A percentile compares a stretch with the other conserved stretches of the same genome.
Evolutionary conservation across 2,888 invertebrate genomes (phyloP).

Genomic region (Fabriciana adippe): DNA sequence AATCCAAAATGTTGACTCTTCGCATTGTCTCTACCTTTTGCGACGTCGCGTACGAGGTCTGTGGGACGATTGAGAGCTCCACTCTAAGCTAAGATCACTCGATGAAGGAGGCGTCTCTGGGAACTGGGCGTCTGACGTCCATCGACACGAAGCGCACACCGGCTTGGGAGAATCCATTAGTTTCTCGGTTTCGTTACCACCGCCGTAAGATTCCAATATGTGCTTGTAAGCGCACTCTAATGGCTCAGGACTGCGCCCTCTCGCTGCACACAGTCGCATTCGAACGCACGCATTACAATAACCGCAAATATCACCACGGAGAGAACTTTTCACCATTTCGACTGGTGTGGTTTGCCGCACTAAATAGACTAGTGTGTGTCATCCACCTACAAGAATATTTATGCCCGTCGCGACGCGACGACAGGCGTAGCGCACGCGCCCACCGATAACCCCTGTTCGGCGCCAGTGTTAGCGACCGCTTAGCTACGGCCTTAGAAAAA

Average conservation of each 20-base stretch:
- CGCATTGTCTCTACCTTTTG: slow-evolving; percentile 60
- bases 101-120: slow-evolving; percentile 73
- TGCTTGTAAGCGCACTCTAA: slow-evolving; percentile 78
- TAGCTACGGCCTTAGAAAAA: slow-evolving; percentile 43
- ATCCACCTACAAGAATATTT: slow-evolving; percentile 59
- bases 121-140: slow-evolving; percentile 78
- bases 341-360: slow-evolving; percentile 50
- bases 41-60: slow-evolving; percentile 64
- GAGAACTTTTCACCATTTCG: slow-evolving; percentile 66
- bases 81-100: slow-evolving; percentile 73
- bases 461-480: slow-evolving; percentile 61
- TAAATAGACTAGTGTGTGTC: slow-evolving; percentile 58
- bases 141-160: slow-evolving; percentile 70
- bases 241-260: slow-evolving; percentile 70
- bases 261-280: slow-evolving; percentile 64
- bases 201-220: slow-evolving; percentile 71
- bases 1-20: slow-evolving; percentile 18
- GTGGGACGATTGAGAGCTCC: slow-evolving; percentile 70
- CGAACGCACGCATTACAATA: slow-evolving; percentile 77
- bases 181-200: slow-evolving; percentile 51
- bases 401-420: slow-evolving; percentile 52
- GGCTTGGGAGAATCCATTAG: slow-evolving; percentile 60
- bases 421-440: slow-evolving; percentile 76
- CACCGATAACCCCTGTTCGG: slow-evolving; percentile 70
- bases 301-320: slow-evolving; percentile 70